A percentile compares a stretch with the other conserved stretches of the same genome.
Evolutionary conservation across 2,888 invertebrate species (phyloP).

Genomic region (Shargacucullia verbasci): DNA sequence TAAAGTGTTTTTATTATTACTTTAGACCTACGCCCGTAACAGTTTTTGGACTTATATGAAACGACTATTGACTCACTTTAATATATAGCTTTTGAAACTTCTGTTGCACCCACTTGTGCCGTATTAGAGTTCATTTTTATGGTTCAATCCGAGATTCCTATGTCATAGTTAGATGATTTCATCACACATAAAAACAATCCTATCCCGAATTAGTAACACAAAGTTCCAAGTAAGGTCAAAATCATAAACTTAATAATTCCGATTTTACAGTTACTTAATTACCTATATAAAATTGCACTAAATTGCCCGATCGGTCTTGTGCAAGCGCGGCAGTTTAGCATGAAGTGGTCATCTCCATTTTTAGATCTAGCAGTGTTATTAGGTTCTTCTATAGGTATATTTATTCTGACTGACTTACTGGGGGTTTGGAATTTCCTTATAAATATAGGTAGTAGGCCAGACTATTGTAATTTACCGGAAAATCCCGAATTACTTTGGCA

Average conservation of each 20-base stretch:
- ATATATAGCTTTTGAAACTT: slow-evolving; percentile 32
- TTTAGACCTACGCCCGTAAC: slow-evolving; percentile 56
- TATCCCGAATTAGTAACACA: no score
- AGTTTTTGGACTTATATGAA: slow-evolving; percentile 55
- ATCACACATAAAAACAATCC: background rate
- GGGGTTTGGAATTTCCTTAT: no score
- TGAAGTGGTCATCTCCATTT: no score
- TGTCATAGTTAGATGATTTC: slow-evolving; percentile 19
- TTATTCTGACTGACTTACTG: no score
- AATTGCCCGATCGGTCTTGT: no score
- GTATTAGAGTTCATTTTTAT: slow-evolving; percentile 28
- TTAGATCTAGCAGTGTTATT: no score
- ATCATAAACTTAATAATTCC: background rate
- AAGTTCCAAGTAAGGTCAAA: background rate
- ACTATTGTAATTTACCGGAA: no score
- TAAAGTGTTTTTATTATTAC: slow-evolving; percentile 8
- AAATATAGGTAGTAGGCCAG: no score
- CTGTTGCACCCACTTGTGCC: slow-evolving; percentile 35
- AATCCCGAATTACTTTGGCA: no score
- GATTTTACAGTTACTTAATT: no score
- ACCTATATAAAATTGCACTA: slow-evolving; percentile 10
- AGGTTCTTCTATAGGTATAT: no score
- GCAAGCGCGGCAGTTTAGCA: no score
- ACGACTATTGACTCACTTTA: slow-evolving; percentile 34
- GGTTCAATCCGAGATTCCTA: slow-evolving; percentile 25